Percentiles rank a stretch among this genome's conserved stretches.
Conservation (phyloP, 2,113 vertebrate genomes). For the Pteronura brasiliensis region DNA sequence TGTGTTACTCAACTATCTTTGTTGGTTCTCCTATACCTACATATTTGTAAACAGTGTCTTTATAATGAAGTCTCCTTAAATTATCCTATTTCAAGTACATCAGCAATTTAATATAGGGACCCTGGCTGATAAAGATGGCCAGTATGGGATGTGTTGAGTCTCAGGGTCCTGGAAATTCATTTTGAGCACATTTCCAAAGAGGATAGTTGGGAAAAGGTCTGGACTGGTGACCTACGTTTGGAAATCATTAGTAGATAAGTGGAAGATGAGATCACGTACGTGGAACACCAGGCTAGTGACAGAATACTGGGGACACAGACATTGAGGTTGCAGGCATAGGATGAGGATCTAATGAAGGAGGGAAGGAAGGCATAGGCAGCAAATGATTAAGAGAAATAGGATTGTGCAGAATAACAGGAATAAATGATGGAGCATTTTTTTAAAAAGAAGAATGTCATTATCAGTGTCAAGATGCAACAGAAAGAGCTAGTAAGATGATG, state of each 20-base stretch:
- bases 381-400: neutral
- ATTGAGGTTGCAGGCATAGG: neutral
- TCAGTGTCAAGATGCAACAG: neutral
- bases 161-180: neutral
- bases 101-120: neutral
- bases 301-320: neutral
- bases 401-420: neutral
- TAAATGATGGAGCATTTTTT: neutral
- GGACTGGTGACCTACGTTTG: neutral
- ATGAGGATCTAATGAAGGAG: neutral
- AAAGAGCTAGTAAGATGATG: neutral
- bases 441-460: neutral
- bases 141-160: neutral
- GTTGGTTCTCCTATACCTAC: neutral
- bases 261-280: neutral
- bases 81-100: neutral
- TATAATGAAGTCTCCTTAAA: neutral
- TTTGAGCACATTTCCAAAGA: neutral
- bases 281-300: neutral
- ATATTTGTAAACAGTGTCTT: neutral
- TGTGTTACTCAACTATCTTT: neutral
- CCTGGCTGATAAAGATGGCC: neutral
- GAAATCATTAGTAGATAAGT: neutral
- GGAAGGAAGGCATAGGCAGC: neutral
- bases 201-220: neutral